Evolutionary conservation across 1,140 invertebrate genomes (phyloP).

Genomic region (Orius insidiosus): DNA sequence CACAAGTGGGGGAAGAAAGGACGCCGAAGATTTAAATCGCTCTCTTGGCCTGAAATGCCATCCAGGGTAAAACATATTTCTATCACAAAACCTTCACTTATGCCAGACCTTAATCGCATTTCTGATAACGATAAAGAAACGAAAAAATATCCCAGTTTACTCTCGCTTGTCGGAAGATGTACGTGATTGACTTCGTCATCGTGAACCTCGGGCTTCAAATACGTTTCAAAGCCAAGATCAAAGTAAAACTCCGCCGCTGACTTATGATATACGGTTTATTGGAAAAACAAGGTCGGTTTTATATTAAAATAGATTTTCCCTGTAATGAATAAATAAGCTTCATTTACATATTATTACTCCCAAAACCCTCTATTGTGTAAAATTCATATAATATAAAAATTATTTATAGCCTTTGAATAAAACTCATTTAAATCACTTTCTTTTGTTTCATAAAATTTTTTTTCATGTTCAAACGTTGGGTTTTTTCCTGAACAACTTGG

Average conservation of each 20-base stretch:
- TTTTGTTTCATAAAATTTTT: too few species aligned
- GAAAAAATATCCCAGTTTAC: background rate
- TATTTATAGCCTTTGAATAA: too few species aligned
- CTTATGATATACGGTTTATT: too few species aligned
- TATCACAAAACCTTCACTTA: background rate
- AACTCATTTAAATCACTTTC: too few species aligned
- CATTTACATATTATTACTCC: too few species aligned
- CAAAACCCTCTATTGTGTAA: too few species aligned
- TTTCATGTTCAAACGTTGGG: too few species aligned
- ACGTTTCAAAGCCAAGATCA: conserved; percentile 6
- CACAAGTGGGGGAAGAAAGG: background rate
- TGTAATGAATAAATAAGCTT: too few species aligned
- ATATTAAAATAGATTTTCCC: too few species aligned
- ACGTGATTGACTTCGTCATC: conserved; percentile 1
- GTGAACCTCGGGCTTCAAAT: conserved; percentile 2
- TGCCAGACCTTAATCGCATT: background rate
- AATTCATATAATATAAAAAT: too few species aligned
- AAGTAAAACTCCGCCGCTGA: conserved; percentile 5
- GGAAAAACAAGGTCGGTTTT: background rate
- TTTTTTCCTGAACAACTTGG: too few species aligned
- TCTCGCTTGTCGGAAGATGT: background rate
- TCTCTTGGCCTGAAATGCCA: background rate
- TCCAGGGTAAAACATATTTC: too few species aligned
- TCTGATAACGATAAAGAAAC: background rate
- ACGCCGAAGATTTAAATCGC: background rate